Percentiles rank a stretch among this genome's conserved stretches.
Conservation (phyloP, 2,797 vertebrate genomes). For the Phylloscopus collybita region DNA sequence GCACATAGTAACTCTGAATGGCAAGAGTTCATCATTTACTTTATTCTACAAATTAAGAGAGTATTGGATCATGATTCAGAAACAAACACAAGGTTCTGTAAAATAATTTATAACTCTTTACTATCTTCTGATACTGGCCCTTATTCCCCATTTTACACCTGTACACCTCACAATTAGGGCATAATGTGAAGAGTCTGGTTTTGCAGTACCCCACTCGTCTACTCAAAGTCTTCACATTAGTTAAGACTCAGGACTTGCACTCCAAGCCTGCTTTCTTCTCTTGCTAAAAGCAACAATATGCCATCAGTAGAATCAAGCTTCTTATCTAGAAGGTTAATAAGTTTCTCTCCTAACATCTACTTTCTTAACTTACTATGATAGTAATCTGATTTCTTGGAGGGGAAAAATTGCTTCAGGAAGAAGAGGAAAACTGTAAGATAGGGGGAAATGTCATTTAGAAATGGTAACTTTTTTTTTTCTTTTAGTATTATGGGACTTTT, state of each 20-base stretch:
- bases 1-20: background rate
- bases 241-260: background rate
- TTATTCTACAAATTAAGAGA: background rate
- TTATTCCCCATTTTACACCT: background rate
- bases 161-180: background rate
- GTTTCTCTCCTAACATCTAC: background rate
- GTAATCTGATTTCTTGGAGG: background rate
- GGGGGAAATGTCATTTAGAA: background rate
- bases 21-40: background rate
- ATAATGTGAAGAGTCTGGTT: background rate
- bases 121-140: background rate
- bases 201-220: background rate
- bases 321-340: background rate
- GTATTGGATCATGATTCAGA: background rate
- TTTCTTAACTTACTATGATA: background rate
- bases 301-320: background rate
- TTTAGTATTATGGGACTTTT: background rate
- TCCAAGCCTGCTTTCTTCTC: background rate
- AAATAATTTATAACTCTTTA: background rate
- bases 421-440: background rate
- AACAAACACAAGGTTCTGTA: background rate
- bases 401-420: background rate
- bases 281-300: background rate
- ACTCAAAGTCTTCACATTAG: background rate
- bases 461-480: background rate